Evolutionary conservation across 2,888 invertebrate genomes (phyloP).

Genomic region (Ophonus ardosiacus): DNA sequence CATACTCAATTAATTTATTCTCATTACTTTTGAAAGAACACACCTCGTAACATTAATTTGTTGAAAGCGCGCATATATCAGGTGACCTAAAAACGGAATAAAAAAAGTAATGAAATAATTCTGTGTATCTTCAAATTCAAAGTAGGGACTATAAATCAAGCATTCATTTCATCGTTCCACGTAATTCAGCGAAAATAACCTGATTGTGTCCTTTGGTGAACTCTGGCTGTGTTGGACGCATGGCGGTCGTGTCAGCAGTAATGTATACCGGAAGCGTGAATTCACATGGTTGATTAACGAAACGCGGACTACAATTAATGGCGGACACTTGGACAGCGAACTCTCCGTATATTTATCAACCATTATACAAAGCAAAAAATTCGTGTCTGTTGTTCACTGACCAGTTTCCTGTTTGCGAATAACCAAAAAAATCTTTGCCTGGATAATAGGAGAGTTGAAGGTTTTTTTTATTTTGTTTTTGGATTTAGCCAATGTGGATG

Average conservation of each 20-base stretch:
- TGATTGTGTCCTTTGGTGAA: conserved; percentile 13
- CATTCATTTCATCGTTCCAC: conserved; percentile 5
- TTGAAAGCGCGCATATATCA: not conserved
- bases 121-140: not conserved
- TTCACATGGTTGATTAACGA: conserved; percentile 47
- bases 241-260: conserved; percentile 17
- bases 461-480: not conserved
- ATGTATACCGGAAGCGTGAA: conserved; percentile 41
- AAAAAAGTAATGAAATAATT: not conserved
- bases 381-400: conserved; percentile 27
- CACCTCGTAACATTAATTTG: not conserved
- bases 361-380: conserved; percentile 15
- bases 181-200: conserved; percentile 26
- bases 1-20: not conserved
- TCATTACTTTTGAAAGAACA: not conserved
- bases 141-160: not conserved
- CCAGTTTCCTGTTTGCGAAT: conserved; percentile 22
- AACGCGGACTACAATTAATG: conserved; percentile 44
- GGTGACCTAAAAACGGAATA: not conserved
- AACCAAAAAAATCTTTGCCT: conserved; percentile 26
- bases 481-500: not conserved
- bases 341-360: conserved; percentile 42
- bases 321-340: not conserved
- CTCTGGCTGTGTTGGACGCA: not conserved
- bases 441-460: not conserved